Conservation (phyloP, 2,113 vertebrate species). For the Amblyopsis rosae region DNA sequence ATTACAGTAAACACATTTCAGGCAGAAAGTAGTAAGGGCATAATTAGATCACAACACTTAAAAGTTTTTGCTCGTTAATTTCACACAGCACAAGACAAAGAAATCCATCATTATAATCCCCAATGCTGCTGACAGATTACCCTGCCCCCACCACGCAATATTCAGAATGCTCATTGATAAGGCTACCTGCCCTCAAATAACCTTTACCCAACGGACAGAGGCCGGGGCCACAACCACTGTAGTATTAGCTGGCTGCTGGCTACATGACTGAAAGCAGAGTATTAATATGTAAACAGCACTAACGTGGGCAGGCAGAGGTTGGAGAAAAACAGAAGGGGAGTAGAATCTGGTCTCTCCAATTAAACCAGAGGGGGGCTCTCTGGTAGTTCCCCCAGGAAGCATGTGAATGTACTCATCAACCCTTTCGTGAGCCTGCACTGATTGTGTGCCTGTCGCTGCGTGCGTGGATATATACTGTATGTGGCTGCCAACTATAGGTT, state of each 20-base stretch:
- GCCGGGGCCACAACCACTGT: too few species aligned
- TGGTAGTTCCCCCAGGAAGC: slow-evolving; percentile 83
- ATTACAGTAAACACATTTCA: slow-evolving; percentile 45
- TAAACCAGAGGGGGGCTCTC: slow-evolving; percentile 83
- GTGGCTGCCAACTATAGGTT: not conserved
- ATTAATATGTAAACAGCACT: slow-evolving; percentile 92
- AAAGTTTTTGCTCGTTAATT: slow-evolving; percentile 29
- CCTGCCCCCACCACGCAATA: too few species aligned
- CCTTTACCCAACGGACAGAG: too few species aligned
- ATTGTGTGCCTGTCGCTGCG: slow-evolving; percentile 70
- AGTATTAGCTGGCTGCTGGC: slow-evolving; percentile 13
- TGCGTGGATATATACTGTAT: slow-evolving; percentile 10
- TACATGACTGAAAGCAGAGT: slow-evolving; percentile 69
- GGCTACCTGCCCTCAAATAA: too few species aligned
- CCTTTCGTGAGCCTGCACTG: slow-evolving; percentile 91
- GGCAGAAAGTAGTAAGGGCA: slow-evolving; percentile 24
- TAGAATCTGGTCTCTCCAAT: slow-evolving; percentile 89
- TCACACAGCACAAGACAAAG: slow-evolving; percentile 7
- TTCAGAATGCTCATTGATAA: too few species aligned
- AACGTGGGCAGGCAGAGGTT: slow-evolving; percentile 80
- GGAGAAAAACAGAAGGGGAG: slow-evolving; percentile 58
- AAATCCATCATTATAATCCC: slow-evolving; percentile 29
- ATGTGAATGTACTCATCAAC: slow-evolving; percentile 88
- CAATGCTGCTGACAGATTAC: slow-evolving; percentile 18
- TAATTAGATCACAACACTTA: slow-evolving; percentile 41